Evolutionary conservation across 2,888 invertebrate species (phyloP).

Genomic region (Apamea anceps): DNA sequence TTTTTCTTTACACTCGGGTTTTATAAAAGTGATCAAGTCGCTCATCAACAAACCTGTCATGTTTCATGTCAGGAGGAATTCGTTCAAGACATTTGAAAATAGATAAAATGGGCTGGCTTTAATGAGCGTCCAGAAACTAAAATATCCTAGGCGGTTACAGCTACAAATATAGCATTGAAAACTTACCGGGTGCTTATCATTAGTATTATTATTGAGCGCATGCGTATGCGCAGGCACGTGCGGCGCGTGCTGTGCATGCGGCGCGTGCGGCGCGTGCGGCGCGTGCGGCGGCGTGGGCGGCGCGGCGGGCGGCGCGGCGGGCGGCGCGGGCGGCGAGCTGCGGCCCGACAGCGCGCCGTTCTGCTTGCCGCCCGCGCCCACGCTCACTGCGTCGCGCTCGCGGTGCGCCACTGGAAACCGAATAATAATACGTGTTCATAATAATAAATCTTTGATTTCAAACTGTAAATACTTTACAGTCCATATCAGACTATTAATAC

Average conservation of each 20-base stretch:
- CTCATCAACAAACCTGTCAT: neutral
- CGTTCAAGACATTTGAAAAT: neutral
- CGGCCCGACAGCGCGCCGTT: constrained; percentile 47
- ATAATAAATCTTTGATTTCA: too few species aligned
- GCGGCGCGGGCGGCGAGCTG: constrained; percentile 4
- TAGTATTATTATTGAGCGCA: constrained; percentile 80
- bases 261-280: neutral
- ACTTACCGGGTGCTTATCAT: constrained; percentile 80
- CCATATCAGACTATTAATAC: too few species aligned
- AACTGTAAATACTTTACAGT: too few species aligned
- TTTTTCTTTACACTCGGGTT: neutral
- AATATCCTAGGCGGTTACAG: neutral
- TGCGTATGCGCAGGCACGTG: constrained; percentile 53
- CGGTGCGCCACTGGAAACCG: constrained; percentile 22
- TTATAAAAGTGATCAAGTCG: neutral
- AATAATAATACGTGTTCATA: fast-evolving
- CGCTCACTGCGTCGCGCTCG: constrained; percentile 62
- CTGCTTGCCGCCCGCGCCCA: constrained; percentile 54
- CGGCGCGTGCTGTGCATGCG: neutral
- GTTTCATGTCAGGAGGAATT: neutral
- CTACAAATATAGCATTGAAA: neutral
- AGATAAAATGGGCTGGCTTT: neutral
- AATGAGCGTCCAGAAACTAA: neutral
- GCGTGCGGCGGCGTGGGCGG: neutral
- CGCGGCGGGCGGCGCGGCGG: neutral